These are phyloP conservation scores for Unio pictorum DNA, from an alignment of 2,888 invertebrate species.

Conservation along the genomic window DNA sequence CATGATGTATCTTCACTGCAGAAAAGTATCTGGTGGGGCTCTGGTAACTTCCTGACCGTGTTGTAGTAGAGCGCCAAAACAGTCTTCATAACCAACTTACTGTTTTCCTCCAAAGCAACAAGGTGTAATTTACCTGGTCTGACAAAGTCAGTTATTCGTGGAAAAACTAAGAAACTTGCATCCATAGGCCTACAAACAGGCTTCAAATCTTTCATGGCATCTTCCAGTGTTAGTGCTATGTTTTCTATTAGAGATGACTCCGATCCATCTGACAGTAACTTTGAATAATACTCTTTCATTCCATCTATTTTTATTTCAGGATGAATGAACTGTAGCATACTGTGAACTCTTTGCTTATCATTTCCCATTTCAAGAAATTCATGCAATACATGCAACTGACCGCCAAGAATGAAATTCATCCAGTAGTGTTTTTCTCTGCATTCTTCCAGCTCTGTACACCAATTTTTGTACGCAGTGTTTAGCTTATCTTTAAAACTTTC, in stretches of 20 bases:
- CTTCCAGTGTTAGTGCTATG: too few species aligned
- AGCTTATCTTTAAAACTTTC: slow-evolving; percentile 5
- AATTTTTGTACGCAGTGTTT: slow-evolving; percentile 10
- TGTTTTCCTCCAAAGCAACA: slow-evolving; percentile 36
- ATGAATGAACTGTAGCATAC: slow-evolving; percentile 29
- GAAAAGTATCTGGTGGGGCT: slow-evolving; percentile 41
- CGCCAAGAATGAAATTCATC: slow-evolving; percentile 38
- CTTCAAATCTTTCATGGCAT: too few species aligned
- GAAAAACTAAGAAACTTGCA: too few species aligned
- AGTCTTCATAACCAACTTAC: slow-evolving; percentile 33
- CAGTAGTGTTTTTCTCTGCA: slow-evolving; percentile 20
- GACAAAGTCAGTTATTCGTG: slow-evolving; percentile 28
- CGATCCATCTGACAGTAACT: neutral
- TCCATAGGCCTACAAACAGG: too few species aligned
- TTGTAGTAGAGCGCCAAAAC: slow-evolving; percentile 37
- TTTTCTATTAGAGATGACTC: too few species aligned
- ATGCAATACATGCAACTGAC: slow-evolving; percentile 31
- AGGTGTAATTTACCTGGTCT: slow-evolving; percentile 29
- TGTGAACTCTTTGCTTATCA: slow-evolving; percentile 7
- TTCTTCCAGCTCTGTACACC: slow-evolving; percentile 20
- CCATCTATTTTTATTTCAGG: slow-evolving; percentile 10
- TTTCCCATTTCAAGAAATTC: slow-evolving; percentile 19
- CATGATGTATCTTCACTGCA: slow-evolving; percentile 37
- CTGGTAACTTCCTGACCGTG: slow-evolving; percentile 36
- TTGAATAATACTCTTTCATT: slow-evolving; percentile 8